Evolutionary conservation across 2,113 vertebrate species (phyloP).

Genomic region (Typhlomys cinereus): DNA sequence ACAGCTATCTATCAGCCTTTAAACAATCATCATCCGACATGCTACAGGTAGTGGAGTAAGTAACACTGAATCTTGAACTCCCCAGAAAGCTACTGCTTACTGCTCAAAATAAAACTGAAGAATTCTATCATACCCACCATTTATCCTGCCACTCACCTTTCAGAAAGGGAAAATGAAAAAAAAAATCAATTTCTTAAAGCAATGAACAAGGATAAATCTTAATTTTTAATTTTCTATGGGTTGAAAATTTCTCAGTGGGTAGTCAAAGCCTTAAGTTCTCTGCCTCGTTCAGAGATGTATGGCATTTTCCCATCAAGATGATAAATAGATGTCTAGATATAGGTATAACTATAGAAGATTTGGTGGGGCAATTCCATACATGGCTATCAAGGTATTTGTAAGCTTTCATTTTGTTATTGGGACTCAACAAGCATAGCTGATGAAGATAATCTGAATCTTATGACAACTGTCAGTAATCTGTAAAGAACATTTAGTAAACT

Average conservation of each 20-base stretch:
- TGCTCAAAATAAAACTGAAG: neutral
- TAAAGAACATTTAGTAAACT: slow-evolving; percentile 17
- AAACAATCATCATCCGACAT: neutral
- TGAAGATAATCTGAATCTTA: neutral
- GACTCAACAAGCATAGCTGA: neutral
- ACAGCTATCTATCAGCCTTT: slow-evolving; percentile 15
- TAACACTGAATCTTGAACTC: neutral
- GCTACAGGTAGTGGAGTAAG: neutral
- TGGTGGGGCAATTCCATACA: neutral
- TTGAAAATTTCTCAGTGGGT: neutral
- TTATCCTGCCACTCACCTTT: neutral
- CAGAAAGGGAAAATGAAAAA: neutral
- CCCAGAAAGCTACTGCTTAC: neutral
- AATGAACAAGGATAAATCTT: neutral
- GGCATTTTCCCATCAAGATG: neutral
- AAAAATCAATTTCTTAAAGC: neutral
- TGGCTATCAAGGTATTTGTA: neutral
- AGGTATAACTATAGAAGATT: neutral
- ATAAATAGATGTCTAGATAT: neutral
- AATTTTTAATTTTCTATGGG: neutral
- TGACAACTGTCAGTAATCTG: neutral
- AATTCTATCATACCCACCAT: neutral
- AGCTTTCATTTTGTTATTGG: neutral
- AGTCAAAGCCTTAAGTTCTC: neutral
- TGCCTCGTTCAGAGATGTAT: neutral